These are phyloP conservation scores for Drosophila borealis DNA, from an alignment of 2,888 invertebrate species.

Conservation along the genomic window DNA sequence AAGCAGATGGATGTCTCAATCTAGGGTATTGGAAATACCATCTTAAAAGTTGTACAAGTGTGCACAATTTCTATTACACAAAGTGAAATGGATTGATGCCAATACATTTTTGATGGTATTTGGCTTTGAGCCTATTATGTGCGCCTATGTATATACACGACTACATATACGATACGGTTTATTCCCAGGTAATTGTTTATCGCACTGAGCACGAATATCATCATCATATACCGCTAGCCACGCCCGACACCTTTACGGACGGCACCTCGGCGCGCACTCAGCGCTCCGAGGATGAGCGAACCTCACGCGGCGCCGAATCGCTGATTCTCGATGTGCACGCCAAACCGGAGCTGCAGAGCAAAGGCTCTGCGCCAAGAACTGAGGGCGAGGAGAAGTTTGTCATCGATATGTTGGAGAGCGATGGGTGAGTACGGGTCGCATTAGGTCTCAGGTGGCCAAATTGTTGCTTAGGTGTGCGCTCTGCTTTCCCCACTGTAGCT, in stretches of 20 bases:
- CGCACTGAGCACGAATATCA: constrained; percentile 88
- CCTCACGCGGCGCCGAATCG: constrained; percentile 90
- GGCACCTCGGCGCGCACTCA: constrained; percentile 87
- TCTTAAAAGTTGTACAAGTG: too few relatives aligned
- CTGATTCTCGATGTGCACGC: constrained; percentile 85
- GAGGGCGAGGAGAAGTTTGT: constrained; percentile 77
- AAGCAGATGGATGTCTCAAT: too few relatives aligned
- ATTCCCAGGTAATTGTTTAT: constrained; percentile 87
- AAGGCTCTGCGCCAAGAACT: constrained; percentile 46
- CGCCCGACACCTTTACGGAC: constrained; percentile 86
- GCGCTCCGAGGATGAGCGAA: constrained; percentile 89
- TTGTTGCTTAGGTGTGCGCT: constrained; percentile 57
- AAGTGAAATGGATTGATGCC: constrained; percentile 5
- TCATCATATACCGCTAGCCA: constrained; percentile 86
- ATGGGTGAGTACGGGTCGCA: constrained; percentile 80
- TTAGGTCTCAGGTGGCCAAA: constrained; percentile 29
- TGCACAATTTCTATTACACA: neutral
- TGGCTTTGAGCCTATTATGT: neutral
- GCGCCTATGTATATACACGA: neutral
- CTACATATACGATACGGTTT: neutral
- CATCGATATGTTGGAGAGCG: constrained; percentile 84
- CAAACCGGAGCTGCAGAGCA: constrained; percentile 57
- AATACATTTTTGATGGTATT: neutral
- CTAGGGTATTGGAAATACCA: too few relatives aligned
- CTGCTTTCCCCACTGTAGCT: constrained; percentile 85